A percentile compares a stretch with the other conserved stretches of the same genome.
These are phyloP conservation scores for Hepsetus odoe DNA, from an alignment of 2,113 vertebrate species.

Conservation along the genomic window DNA sequence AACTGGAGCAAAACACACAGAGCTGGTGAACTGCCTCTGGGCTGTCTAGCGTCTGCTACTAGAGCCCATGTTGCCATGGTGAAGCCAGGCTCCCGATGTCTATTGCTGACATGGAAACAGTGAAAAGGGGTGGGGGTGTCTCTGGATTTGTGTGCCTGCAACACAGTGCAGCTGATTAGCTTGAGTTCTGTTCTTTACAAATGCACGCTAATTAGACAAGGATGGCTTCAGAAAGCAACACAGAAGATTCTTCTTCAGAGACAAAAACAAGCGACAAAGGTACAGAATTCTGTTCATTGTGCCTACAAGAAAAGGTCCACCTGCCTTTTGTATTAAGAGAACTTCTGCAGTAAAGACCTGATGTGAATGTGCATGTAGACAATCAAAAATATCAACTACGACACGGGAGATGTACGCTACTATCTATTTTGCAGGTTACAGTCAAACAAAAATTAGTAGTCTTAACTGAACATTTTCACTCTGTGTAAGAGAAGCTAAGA, in stretches of 20 bases:
- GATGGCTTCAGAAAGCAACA: slow-evolving; percentile 16
- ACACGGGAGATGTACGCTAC: not conserved
- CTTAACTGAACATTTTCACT: not conserved
- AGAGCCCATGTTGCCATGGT: slow-evolving; percentile 47
- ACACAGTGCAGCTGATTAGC: slow-evolving; percentile 46
- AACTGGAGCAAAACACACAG: slow-evolving; percentile 2
- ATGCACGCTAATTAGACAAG: slow-evolving; percentile 13
- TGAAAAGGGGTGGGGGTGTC: slow-evolving; percentile 9
- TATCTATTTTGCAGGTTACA: no score
- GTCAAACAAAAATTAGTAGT: not conserved
- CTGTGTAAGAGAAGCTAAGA: not conserved
- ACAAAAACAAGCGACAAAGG: not conserved
- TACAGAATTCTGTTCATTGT: not conserved
- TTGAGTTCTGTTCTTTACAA: slow-evolving; percentile 30
- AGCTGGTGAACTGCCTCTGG: not conserved
- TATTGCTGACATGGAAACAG: slow-evolving; percentile 26
- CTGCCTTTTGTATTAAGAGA: not conserved
- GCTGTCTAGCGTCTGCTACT: slow-evolving; percentile 37
- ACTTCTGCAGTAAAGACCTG: not conserved
- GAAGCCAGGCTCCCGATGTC: slow-evolving; percentile 40
- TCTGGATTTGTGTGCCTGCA: slow-evolving; percentile 28
- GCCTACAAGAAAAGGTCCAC: not conserved
- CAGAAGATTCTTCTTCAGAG: not conserved
- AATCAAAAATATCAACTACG: not conserved
- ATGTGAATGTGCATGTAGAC: not conserved